Base-by-base conservation (phyloP, 2,888 invertebrate species). In the Willowsia nigromaculata region DNA sequence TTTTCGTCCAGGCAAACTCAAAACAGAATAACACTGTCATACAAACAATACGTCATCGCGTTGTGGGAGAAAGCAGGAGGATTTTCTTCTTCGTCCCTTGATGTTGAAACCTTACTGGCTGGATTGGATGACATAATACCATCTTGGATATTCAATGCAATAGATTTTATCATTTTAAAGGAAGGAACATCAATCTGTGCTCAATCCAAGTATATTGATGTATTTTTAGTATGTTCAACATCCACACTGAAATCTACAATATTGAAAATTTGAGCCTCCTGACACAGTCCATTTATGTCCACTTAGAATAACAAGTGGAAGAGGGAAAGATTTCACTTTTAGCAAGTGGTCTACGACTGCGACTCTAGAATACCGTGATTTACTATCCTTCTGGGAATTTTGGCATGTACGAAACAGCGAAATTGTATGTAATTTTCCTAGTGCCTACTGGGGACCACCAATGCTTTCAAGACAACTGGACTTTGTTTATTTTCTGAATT, bases 211-310 rank as follows among this genome's bases (percentile, higher is more conserved):
- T 50, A 81, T 80, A 53, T 37, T 71, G 88, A 88, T 74, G 74
- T 74, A 62, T 82, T 30, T 62, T 71, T 59, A 40, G 74, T 74
- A 62, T 82, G 43, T 62, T 71, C 71, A 40, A 40, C 82, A 47
- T 88, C 74, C 47, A 30, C 47, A 30, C 68, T 56, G 53, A 65
- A 86, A 53, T 80, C 37, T 30, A 68, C 71, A 71, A 71, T 59
- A 87, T 81, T 87, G 81, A 81, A 87, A 87, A 80, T 81, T 87
- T 81, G 40, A 71, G 59, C 81, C 81, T 81, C 71, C 53, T 81
- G 85, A 80, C 85, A 87, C 71, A 71, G 87, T 87, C 71, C 81
- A 87, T 87, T 81, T 87, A 81, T 81, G 81, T 81, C 81, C 87
- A 87, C 81, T 81, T 71, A 81, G 50, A 86, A 80, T 78, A 81